A percentile compares a stretch with the other conserved stretches of the same genome.
Evolutionary conservation across 2,797 vertebrate species (phyloP).

Genomic region (Poecilia gillii): DNA sequence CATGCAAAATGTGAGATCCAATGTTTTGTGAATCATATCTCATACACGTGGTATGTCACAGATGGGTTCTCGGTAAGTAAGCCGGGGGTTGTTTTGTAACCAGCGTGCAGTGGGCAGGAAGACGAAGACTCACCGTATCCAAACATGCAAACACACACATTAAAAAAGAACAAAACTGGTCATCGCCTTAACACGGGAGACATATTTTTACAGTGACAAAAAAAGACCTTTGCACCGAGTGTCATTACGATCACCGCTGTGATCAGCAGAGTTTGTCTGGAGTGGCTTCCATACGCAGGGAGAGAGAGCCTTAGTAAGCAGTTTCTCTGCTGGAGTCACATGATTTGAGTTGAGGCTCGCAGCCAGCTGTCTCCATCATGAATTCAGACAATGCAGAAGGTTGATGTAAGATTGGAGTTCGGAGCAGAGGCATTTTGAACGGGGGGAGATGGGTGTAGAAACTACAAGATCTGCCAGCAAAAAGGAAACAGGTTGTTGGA

Average conservation of each 20-base stretch:
- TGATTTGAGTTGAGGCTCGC: slow-evolving; percentile 58
- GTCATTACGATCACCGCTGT: slow-evolving; percentile 53
- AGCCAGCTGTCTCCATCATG: slow-evolving; percentile 70
- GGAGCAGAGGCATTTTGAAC: slow-evolving; percentile 36
- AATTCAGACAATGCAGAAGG: slow-evolving; percentile 58
- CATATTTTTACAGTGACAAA: slow-evolving; percentile 21
- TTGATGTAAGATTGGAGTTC: slow-evolving; percentile 43
- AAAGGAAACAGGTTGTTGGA: not conserved
- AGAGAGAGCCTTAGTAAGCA: slow-evolving; percentile 70
- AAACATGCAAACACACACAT: not conserved
- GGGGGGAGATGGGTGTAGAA: not conserved
- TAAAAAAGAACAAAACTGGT: not conserved
- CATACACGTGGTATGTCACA: slow-evolving; percentile 65
- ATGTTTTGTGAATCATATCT: slow-evolving; percentile 71
- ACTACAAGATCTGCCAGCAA: slow-evolving; percentile 4
- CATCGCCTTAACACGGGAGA: slow-evolving; percentile 4
- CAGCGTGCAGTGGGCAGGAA: slow-evolving; percentile 44
- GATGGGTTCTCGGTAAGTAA: slow-evolving; percentile 65
- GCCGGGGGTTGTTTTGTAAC: slow-evolving; percentile 57
- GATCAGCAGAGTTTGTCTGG: slow-evolving; percentile 63
- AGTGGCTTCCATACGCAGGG: slow-evolving; percentile 62
- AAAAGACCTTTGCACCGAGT: slow-evolving; percentile 41
- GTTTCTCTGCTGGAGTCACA: slow-evolving; percentile 67
- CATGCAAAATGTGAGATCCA: slow-evolving; percentile 65
- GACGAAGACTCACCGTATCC: slow-evolving; percentile 10